Evolutionary conservation across 2,113 vertebrate genomes (phyloP).

Genomic region (Vireo altiloquus): DNA sequence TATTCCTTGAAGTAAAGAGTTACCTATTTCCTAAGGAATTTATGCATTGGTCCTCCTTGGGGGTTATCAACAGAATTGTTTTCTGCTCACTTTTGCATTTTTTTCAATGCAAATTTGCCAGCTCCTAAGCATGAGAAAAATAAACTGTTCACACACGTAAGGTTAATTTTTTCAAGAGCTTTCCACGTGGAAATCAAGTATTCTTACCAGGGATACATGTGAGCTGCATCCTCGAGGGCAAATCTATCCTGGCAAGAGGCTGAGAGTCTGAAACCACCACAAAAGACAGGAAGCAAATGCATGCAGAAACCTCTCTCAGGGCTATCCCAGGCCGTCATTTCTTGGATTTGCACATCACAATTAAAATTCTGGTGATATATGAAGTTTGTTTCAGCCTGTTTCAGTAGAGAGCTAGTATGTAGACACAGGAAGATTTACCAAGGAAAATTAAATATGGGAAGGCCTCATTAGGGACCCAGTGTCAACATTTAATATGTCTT

Average conservation of each 20-base stretch:
- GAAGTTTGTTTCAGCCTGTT: neutral
- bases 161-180: conserved; percentile 24
- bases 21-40: neutral
- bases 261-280: neutral
- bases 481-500: neutral
- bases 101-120: neutral
- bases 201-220: conserved; percentile 1
- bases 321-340: neutral
- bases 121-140: neutral
- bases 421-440: neutral
- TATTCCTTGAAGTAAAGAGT: neutral
- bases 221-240: conserved; percentile 1
- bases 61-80: neutral
- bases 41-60: neutral
- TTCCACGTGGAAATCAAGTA: conserved; percentile 26
- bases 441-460: neutral
- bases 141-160: neutral
- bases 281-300: neutral
- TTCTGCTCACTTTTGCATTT: neutral
- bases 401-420: neutral
- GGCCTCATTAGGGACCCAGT: neutral
- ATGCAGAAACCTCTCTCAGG: conserved; percentile 4
- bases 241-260: neutral
- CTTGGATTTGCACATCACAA: neutral
- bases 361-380: conserved; percentile 4